Evolutionary conservation across 1,140 invertebrate genomes (phyloP).

Genomic region (Sycophila sp.): DNA sequence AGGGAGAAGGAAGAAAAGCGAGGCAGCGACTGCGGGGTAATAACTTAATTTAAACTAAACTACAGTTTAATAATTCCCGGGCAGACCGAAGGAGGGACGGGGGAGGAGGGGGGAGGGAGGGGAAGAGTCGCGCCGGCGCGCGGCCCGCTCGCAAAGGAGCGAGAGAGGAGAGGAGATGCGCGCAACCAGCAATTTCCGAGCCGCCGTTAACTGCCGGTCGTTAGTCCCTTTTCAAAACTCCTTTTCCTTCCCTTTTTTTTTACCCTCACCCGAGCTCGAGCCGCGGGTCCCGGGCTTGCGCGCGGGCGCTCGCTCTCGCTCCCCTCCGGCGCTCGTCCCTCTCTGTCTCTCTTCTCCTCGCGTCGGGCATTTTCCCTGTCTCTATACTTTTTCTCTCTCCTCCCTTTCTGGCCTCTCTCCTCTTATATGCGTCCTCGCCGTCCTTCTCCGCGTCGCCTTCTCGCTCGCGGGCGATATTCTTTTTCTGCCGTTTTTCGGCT

Average conservation of each 20-base stretch:
- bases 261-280: constrained; percentile 3
- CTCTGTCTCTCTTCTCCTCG: constrained; percentile 35
- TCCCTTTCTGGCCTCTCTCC: neutral
- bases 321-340: constrained; percentile 37
- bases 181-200: constrained; percentile 67
- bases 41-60: constrained; percentile 70
- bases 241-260: constrained; percentile 55
- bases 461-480: neutral
- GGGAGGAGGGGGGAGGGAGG: constrained; percentile 56
- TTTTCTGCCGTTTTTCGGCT: neutral
- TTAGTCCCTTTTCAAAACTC: constrained; percentile 69
- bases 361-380: no score
- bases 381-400: no score
- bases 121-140: constrained; percentile 50
- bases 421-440: neutral
- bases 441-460: neutral
- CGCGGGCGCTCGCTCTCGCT: constrained; percentile 14
- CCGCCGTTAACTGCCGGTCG: constrained; percentile 69
- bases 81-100: constrained; percentile 41
- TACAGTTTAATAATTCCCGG: constrained; percentile 69
- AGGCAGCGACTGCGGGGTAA: constrained; percentile 59
- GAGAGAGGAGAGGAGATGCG: constrained; percentile 46
- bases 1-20: constrained; percentile 38
- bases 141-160: constrained; percentile 54
- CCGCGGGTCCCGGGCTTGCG: constrained; percentile 14